These are phyloP conservation scores for Leucoptera coffeella DNA, from an alignment of 2,888 invertebrate species.

Conservation along the genomic window DNA sequence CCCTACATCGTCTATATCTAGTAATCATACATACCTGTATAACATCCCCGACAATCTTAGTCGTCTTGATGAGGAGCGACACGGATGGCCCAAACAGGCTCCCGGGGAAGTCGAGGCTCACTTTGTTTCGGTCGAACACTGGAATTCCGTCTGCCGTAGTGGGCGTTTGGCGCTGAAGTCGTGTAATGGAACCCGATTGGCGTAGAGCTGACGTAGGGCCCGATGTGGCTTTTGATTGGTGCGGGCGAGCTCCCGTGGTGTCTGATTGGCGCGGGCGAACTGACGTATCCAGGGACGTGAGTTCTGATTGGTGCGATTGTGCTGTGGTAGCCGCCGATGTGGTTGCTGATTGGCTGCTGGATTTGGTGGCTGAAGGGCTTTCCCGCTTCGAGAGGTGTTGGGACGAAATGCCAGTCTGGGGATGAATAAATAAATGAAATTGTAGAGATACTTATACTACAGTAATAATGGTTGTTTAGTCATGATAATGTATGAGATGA, in stretches of 20 bases:
- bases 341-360: too few species aligned
- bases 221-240: too few species aligned
- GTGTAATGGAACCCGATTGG: not conserved
- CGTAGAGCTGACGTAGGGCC: too few species aligned
- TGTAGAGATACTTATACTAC: too few species aligned
- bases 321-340: too few species aligned
- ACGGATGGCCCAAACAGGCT: constrained; percentile 62
- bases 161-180: constrained; percentile 5
- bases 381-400: not conserved
- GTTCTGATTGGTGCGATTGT: too few species aligned
- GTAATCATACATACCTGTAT: constrained; percentile 60
- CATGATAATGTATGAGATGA: constrained; percentile 1
- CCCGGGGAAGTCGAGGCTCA: constrained; percentile 61
- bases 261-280: too few species aligned
- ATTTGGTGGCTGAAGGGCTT: not conserved
- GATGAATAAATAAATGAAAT: too few species aligned
- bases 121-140: constrained; percentile 57
- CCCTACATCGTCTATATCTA: too few species aligned
- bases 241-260: too few species aligned
- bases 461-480: too few species aligned
- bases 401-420: not conserved
- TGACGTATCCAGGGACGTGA: too few species aligned
- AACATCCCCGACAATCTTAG: constrained; percentile 59
- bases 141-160: constrained; percentile 52
- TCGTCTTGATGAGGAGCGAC: constrained; percentile 58